phyloP scores from a whole-genome alignment of 2,797 vertebrate genomes.

The Lagocephalus sceleratus region DNA sequence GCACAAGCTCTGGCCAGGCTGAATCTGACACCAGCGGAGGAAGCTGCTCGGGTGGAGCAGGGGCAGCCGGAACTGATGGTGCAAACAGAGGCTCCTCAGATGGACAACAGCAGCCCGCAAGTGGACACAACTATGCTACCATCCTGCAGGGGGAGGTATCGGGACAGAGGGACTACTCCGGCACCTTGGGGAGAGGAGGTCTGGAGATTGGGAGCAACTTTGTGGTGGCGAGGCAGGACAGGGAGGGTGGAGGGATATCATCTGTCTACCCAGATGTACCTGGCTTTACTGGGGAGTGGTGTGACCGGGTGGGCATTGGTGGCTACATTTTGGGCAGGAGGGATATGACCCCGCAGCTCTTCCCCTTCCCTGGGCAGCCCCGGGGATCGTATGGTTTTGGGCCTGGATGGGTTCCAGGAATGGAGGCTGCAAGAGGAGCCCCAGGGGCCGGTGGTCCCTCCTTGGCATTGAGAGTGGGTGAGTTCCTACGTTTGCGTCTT shows the following conservation, averaged over 20 bases:
- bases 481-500: constrained; percentile 83
- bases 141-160: constrained; percentile 65
- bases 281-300: constrained; percentile 76
- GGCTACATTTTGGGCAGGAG: constrained; percentile 74
- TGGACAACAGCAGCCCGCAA: constrained; percentile 51
- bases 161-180: constrained; percentile 72
- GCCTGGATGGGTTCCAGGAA: constrained; percentile 68
- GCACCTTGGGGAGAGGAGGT: constrained; percentile 71
- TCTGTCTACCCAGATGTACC: constrained; percentile 69
- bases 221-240: constrained; percentile 70
- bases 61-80: constrained; percentile 33
- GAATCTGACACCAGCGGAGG: constrained; percentile 62
- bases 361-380: constrained; percentile 69
- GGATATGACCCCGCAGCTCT: constrained; percentile 85
- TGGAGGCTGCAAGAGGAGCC: constrained; percentile 60
- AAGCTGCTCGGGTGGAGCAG: background rate
- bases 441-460: constrained; percentile 66
- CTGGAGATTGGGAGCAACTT: constrained; percentile 79
- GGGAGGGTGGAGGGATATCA: constrained; percentile 66
- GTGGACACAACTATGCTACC: constrained; percentile 60
- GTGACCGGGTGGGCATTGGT: constrained; percentile 70
- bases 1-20: constrained; percentile 63
- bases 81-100: constrained; percentile 44
- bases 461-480: constrained; percentile 81
- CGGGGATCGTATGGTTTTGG: constrained; percentile 69